Evolutionary conservation across 2,797 vertebrate genomes (phyloP).

Genomic region (Alca torda): DNA sequence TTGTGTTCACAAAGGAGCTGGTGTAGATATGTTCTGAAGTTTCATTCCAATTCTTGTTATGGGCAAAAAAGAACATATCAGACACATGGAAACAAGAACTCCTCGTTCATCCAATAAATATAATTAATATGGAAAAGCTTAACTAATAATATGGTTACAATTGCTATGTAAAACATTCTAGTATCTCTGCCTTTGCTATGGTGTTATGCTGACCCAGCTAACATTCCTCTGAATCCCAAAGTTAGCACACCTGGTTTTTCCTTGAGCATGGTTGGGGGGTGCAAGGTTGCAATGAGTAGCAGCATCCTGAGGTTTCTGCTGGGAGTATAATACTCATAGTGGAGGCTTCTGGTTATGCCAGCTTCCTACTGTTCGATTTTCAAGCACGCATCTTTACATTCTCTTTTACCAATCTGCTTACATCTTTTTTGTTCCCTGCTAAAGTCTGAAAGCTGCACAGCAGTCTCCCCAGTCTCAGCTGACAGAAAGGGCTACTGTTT

Average conservation of each 20-base stretch:
- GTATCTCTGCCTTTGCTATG: not conserved
- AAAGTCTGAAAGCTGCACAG: not conserved
- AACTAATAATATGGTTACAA: not conserved
- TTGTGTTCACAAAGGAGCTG: not conserved
- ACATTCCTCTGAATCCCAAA: not conserved
- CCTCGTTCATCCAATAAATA: not conserved
- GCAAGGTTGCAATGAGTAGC: not conserved
- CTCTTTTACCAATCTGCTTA: not conserved
- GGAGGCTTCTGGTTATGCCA: not conserved
- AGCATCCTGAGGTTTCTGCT: not conserved
- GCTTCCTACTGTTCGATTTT: not conserved
- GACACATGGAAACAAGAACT: not conserved
- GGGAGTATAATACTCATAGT: not conserved
- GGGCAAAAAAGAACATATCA: not conserved
- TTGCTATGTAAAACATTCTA: not conserved
- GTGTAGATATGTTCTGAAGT: not conserved
- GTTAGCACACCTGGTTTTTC: not conserved
- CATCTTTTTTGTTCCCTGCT: not conserved
- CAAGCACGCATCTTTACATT: not conserved
- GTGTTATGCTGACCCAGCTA: not conserved
- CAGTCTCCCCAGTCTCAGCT: not conserved
- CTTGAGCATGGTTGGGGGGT: accelerated
- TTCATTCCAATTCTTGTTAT: not conserved
- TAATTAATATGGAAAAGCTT: not conserved
- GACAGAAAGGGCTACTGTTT: not conserved